phyloP scores from a whole-genome alignment of 2,888 invertebrate genomes.

The Autographa gamma region DNA sequence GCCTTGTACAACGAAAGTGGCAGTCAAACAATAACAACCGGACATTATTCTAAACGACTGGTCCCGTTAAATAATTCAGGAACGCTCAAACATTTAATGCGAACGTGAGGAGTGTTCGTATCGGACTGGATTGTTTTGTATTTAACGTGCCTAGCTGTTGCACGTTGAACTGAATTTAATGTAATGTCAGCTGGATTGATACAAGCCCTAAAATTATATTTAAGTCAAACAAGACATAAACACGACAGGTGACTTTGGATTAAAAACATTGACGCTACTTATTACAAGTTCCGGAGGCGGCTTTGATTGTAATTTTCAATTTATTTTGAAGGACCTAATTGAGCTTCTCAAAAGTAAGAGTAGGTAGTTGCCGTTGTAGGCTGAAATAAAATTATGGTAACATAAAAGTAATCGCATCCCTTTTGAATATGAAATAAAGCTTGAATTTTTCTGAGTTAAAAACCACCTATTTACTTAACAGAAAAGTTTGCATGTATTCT shows the following conservation, averaged over 20 bases:
- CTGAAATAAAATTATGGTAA: not conserved
- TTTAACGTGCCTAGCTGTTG: not conserved
- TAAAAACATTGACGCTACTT: not conserved
- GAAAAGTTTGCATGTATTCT: not conserved
- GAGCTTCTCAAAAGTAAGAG: not conserved
- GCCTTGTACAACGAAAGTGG: conserved; percentile 54
- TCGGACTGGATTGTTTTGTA: not conserved
- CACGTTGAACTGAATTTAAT: not conserved
- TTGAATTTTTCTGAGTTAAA: not conserved
- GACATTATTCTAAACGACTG: conserved; percentile 67
- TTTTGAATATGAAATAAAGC: not conserved
- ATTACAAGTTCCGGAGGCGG: not conserved
- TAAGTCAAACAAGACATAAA: not conserved
- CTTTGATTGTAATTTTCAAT: not conserved
- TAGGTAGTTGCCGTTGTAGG: not conserved
- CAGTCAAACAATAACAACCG: conserved; percentile 65
- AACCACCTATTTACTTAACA: not conserved
- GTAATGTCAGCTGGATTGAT: not conserved
- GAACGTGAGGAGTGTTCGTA: conserved; percentile 25
- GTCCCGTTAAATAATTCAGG: conserved; percentile 68
- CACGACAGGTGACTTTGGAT: not conserved
- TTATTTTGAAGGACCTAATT: not conserved
- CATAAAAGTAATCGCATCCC: too few relatives aligned
- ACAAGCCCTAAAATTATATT: too few relatives aligned
- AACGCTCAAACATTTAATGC: conserved; percentile 58